Conservation (phyloP, 2,888 invertebrate genomes). For the Electrophaes corylata region DNA sequence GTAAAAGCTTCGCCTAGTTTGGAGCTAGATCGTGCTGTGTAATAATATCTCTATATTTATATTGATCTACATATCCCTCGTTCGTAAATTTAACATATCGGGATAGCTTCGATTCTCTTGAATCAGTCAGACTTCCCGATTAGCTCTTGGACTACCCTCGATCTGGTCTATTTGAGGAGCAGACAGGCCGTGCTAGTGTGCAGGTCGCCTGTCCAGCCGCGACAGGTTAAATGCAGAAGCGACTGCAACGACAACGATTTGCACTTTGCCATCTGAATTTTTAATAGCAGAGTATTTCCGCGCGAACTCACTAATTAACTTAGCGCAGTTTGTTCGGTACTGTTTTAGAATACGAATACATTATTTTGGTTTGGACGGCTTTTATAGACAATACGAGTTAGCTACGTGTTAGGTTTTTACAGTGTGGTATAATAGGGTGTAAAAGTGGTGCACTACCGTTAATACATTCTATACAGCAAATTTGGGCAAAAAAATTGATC, state of each 20-base stretch:
- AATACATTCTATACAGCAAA: no score
- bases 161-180: slow-evolving; percentile 62
- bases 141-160: slow-evolving; percentile 45
- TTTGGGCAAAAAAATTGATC: no score
- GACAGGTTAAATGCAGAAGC: slow-evolving; percentile 69
- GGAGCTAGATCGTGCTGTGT: no score
- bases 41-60: no score
- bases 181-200: slow-evolving; percentile 51
- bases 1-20: no score
- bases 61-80: no score
- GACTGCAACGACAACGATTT: slow-evolving; percentile 75
- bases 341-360: slow-evolving; percentile 17
- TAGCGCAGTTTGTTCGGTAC: slow-evolving; percentile 41
- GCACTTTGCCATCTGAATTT: slow-evolving; percentile 78
- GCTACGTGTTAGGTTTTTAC: background rate
- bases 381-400: background rate
- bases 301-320: slow-evolving; percentile 68
- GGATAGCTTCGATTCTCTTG: background rate
- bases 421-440: no score
- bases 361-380: background rate
- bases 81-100: no score
- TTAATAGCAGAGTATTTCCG: slow-evolving; percentile 73
- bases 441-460: no score
- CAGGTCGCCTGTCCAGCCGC: slow-evolving; percentile 57
- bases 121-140: background rate